Conservation (phyloP, 2,113 vertebrate genomes). For the Lynx canadensis region DNA sequence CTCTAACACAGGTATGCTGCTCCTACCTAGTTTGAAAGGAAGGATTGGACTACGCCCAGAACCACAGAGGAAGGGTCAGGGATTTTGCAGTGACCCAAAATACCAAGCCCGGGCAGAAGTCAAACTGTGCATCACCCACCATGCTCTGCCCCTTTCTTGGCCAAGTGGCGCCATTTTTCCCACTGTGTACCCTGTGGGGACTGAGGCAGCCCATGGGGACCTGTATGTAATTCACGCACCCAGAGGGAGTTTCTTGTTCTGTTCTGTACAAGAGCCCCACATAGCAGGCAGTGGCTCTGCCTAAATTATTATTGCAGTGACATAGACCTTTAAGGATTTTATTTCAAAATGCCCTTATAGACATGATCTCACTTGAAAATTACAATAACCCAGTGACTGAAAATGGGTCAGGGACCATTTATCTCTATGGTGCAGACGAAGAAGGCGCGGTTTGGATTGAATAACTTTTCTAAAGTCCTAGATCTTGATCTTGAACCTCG, state of each 20-base stretch:
- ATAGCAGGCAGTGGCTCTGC: not conserved
- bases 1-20: not conserved
- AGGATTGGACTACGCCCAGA: not conserved
- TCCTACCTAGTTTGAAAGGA: not conserved
- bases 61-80: not conserved
- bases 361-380: not conserved
- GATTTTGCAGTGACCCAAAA: not conserved
- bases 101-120: not conserved
- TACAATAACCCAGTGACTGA: not conserved
- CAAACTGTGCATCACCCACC: not conserved
- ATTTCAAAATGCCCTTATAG: not conserved
- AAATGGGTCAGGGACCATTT: not conserved
- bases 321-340: not conserved
- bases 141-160: not conserved
- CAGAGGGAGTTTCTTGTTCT: not conserved
- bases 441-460: not conserved
- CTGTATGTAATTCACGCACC: not conserved
- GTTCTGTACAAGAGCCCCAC: not conserved
- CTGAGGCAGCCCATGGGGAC: not conserved
- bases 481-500: not conserved
- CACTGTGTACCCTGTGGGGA: not conserved
- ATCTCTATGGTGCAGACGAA: not conserved
- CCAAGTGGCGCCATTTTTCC: rapidly evolving
- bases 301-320: not conserved
- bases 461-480: not conserved